Conservation (phyloP, 1,140 invertebrate species). For the Zaprionus nigranus region DNA sequence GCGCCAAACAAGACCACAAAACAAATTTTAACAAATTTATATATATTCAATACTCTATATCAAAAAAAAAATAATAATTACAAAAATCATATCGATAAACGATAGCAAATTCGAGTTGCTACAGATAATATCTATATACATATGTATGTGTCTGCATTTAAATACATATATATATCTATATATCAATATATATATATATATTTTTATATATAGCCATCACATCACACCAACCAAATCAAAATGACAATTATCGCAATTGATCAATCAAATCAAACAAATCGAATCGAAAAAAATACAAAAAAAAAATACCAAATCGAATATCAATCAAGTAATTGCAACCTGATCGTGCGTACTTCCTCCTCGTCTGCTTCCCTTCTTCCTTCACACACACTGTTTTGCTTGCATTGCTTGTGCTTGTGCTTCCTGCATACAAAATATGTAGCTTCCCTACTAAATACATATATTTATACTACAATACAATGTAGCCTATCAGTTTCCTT, state of each 20-base stretch:
- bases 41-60: constrained; percentile 14
- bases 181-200: constrained; percentile 36
- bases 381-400: constrained; percentile 45
- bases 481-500: constrained; percentile 51
- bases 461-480: not conserved
- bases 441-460: constrained; percentile 45
- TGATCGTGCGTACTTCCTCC: constrained; percentile 68
- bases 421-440: constrained; percentile 40
- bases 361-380: constrained; percentile 60
- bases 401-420: constrained; percentile 55
- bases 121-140: constrained; percentile 39
- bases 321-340: constrained; percentile 67
- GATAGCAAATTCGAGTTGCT: constrained; percentile 47
- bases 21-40: constrained; percentile 23
- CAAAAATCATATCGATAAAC: constrained; percentile 13
- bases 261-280: constrained; percentile 53
- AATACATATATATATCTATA: constrained; percentile 25
- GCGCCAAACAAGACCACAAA: constrained; percentile 56
- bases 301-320: constrained; percentile 11
- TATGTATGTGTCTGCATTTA: constrained; percentile 4
- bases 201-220: constrained; percentile 66
- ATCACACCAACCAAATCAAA: constrained; percentile 74
- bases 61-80: constrained; percentile 10
- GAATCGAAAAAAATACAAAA: constrained; percentile 31
- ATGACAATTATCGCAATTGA: constrained; percentile 46